Base-by-base conservation (phyloP, 2,113 vertebrate genomes). In the Oryzias curvinotus region DNA sequence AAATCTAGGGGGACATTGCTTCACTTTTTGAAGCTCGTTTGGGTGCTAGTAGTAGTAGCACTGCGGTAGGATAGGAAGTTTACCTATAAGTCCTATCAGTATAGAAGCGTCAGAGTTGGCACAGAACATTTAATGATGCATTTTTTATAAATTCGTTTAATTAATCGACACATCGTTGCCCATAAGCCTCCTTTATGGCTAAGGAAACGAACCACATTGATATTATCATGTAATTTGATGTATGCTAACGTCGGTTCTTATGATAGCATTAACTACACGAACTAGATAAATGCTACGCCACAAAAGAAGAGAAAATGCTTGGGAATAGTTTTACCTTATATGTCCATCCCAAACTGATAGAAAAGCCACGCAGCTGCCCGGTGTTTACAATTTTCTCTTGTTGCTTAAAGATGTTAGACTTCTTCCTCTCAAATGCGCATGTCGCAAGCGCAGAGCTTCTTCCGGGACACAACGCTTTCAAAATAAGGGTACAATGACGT, bases 381-480 rank as follows among this genome's bases (percentile, higher is more conserved):
- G 75, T 87, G 81, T 85, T 88, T 84, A 83, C 83, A 84, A 17
- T 68, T 58, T 62, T 48, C 48, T 28, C 28, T 75, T 25, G 52
- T 60, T 45, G 54, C 49, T 62, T 43, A 53, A 63, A 30, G 21
- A 52, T 52, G 69, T 3, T 30, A 66, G 44, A 44, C 65, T 67
- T 70, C 80, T 69, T 78, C 57, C 62, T 69, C 12, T 1, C 23
- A 43, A 46, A 12, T 71, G 85, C 79, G 81, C 84, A 78, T 87
- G 87, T 48, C 76, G 52, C 57, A 49, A 52, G 8, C 45, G 30
- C 54, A 51, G 57, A 21, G 43, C 58, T 42, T 66, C 71, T 72
- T 87, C 87, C 87, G 68, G 21, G 47, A 0, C 0, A 23, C 1
- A 0, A 0, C 0, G 1, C 7, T 78, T 83, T 85, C 81, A 85